Base-by-base conservation (phyloP, 2,797 vertebrate genomes). In the Spatula clypeata region DNA sequence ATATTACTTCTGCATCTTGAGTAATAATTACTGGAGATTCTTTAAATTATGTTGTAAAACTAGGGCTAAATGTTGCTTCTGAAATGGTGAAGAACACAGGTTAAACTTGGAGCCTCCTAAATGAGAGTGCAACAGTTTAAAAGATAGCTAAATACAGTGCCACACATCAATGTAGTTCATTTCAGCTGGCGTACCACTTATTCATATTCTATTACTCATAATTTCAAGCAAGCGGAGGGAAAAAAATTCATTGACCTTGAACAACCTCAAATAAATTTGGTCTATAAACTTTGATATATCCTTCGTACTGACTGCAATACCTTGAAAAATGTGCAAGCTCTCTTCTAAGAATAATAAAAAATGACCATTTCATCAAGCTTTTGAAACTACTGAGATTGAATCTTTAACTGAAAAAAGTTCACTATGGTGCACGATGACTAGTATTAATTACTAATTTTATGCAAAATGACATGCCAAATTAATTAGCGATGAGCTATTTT, bases 171-270 rank as follows among this genome's bases (percentile, higher is more conserved):
- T 70, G 84, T 90, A 97, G 94, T 96, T 97, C 92, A 95, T 93
- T 97, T 97, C 96, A 93, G 72, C 29, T 29, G n/a, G 31, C 66
- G 34, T 53, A 49, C 75, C 55, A 81, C 72, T 61, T 87, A 80
- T 95, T 97, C 86, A 84, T 93, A 95, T 94, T 93, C 77, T 53
- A 96, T 96, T 82, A 85, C 88, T 95, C 86, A 75, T 76, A 81
- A 96, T 96, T 96, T 80, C 77, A 96, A 92, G 87, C 64, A 97
- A 91, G 74, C 49, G 8, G 65, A 94, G 86, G 38, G 64, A 77
- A 88, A 85, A 95, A 97, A 96, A 93, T 77, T 86, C 90, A 92
- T 49, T 97, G 97, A 98, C 98, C 98, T 98, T 98, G 96, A 98
- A 95, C 95, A 98, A 88, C 94, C 94, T 97, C 80, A 88, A 83